Conservation (phyloP, 2,113 vertebrate species). For the Edolisoma coerulescens region DNA sequence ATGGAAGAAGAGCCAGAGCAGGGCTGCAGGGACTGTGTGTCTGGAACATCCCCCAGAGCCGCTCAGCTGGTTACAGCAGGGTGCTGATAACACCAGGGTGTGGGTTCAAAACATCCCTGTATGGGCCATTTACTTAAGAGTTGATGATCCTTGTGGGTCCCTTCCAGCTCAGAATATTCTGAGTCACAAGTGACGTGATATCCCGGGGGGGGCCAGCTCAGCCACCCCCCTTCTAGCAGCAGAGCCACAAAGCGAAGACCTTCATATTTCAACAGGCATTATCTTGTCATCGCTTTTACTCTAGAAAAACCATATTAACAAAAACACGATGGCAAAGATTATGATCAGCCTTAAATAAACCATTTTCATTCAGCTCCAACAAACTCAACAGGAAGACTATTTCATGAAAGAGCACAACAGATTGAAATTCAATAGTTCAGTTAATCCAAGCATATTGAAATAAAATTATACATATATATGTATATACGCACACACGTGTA, state of each 20-base stretch:
- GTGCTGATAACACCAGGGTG: not conserved
- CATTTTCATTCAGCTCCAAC: not conserved
- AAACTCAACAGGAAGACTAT: not conserved
- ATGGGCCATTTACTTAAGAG: not conserved
- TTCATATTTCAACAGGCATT: not conserved
- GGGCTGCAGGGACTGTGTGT: fast-evolving
- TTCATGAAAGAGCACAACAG: not conserved
- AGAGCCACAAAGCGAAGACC: not conserved
- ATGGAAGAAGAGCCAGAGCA: fast-evolving
- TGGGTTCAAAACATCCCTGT: not conserved
- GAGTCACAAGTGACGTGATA: not conserved
- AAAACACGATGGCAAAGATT: slow-evolving; percentile 1
- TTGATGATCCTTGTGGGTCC: not conserved
- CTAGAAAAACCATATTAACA: not conserved
- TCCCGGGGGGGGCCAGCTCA: not conserved
- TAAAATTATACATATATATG: not conserved
- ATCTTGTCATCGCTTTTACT: not conserved
- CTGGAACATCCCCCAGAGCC: not conserved
- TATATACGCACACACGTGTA: fast-evolving
- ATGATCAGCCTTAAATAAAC: not conserved
- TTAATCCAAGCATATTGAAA: not conserved
- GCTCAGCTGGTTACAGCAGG: not conserved
- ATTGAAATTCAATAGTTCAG: not conserved
- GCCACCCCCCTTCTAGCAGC: not conserved
- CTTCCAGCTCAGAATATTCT: not conserved